Conservation (phyloP, 2,113 vertebrate species). For the Rhagologus leucostigma region DNA sequence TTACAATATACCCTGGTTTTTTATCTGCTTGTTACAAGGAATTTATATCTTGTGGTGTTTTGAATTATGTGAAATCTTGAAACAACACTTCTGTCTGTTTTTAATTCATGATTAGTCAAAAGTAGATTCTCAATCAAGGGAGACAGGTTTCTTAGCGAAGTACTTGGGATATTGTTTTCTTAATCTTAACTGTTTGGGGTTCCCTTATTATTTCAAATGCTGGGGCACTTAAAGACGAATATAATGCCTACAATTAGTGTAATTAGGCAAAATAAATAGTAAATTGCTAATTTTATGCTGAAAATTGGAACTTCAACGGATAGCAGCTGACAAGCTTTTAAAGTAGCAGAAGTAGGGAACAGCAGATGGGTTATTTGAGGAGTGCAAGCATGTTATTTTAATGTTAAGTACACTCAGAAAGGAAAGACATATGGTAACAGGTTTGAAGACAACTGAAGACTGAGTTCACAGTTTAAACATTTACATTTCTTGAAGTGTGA, state of each 20-base stretch:
- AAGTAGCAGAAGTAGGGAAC: slow-evolving; percentile 33
- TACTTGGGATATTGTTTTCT: neutral
- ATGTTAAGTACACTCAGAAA: slow-evolving; percentile 60
- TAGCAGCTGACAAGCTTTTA: slow-evolving; percentile 64
- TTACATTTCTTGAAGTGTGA: slow-evolving; percentile 67
- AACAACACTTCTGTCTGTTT: neutral
- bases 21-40: neutral
- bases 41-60: neutral
- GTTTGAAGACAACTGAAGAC: slow-evolving; percentile 60
- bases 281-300: slow-evolving; percentile 18
- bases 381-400: slow-evolving; percentile 64
- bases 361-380: slow-evolving; percentile 62
- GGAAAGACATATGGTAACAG: slow-evolving; percentile 60
- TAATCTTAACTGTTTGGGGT: neutral
- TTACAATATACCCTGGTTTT: neutral
- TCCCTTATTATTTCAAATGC: neutral
- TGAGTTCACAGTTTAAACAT: slow-evolving; percentile 67
- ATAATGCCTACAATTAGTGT: neutral
- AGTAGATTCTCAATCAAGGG: neutral
- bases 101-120: neutral
- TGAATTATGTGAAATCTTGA: neutral
- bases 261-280: slow-evolving; percentile 29
- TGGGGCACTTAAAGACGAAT: neutral
- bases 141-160: neutral
- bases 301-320: neutral